These are phyloP conservation scores for Xanthia icteritia DNA, from an alignment of 2,888 invertebrate species.

Conservation along the genomic window DNA sequence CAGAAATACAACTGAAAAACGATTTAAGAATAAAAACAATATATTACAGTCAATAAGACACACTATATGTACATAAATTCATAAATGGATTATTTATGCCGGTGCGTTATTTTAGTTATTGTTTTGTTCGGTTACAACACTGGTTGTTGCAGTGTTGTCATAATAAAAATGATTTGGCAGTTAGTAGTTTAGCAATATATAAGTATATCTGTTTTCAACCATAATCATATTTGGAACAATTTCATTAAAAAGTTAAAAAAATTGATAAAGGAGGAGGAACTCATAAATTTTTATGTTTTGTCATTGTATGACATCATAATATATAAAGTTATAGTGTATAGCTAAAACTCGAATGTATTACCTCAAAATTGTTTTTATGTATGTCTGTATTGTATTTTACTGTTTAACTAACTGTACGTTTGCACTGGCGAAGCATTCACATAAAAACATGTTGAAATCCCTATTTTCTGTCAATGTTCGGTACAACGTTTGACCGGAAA, in stretches of 20 bases:
- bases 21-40: neutral
- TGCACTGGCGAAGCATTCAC: too few species aligned
- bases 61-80: neutral
- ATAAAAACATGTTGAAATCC: too few species aligned
- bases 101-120: conserved; percentile 25
- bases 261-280: neutral
- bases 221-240: neutral
- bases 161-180: neutral
- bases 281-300: neutral
- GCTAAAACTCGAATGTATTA: neutral
- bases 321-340: neutral
- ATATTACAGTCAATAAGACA: neutral
- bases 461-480: too few species aligned
- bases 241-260: neutral
- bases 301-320: too few species aligned
- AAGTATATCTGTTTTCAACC: neutral
- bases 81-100: conserved; percentile 22
- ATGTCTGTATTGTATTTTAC: too few species aligned
- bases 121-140: conserved; percentile 56
- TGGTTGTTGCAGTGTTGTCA: conserved; percentile 18
- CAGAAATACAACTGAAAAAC: neutral
- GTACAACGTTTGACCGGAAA: too few species aligned
- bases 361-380: neutral
- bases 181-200: neutral
- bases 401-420: too few species aligned